phyloP scores from a whole-genome alignment of 92 coral and sea anemone genomes.

The Phenganax subtilis region DNA sequence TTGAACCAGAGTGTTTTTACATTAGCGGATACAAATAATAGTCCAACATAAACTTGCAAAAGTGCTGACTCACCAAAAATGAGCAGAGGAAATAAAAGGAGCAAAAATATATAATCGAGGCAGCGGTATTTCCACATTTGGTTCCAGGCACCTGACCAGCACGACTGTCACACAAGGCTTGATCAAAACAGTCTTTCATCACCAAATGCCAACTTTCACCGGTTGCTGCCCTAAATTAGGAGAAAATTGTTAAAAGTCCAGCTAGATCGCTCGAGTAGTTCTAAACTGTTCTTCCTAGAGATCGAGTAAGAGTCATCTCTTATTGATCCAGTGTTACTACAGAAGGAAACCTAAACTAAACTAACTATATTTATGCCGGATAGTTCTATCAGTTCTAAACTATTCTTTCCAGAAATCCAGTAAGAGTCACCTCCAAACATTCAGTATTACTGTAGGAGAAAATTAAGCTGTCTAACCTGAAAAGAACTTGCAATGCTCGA shows the following conservation, averaged over 20 bases:
- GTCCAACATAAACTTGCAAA: slow-evolving; percentile 3
- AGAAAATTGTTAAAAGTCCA: not conserved
- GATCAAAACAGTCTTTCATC: slow-evolving; percentile 78
- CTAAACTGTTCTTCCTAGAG: not conserved
- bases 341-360: not conserved
- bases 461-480: slow-evolving; percentile 52
- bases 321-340: not conserved
- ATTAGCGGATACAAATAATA: too few relatives aligned
- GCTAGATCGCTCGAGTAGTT: not conserved
- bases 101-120: slow-evolving; percentile 84
- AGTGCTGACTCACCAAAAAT: slow-evolving; percentile 72
- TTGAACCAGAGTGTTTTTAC: too few relatives aligned
- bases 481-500: slow-evolving; percentile 82
- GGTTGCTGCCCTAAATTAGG: slow-evolving; percentile 65
- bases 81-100: slow-evolving; percentile 96
- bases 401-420: too few relatives aligned
- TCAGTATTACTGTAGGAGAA: too few relatives aligned
- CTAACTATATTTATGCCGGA: not conserved
- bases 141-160: slow-evolving; percentile 32
- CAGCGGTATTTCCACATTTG: slow-evolving; percentile 78
- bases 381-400: not conserved
- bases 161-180: slow-evolving; percentile 58
- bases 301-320: not conserved
- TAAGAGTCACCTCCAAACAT: too few relatives aligned
- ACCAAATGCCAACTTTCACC: slow-evolving; percentile 98